Evolutionary conservation across 2,888 invertebrate genomes (phyloP).

Genomic region (Galerucella calmariensis): DNA sequence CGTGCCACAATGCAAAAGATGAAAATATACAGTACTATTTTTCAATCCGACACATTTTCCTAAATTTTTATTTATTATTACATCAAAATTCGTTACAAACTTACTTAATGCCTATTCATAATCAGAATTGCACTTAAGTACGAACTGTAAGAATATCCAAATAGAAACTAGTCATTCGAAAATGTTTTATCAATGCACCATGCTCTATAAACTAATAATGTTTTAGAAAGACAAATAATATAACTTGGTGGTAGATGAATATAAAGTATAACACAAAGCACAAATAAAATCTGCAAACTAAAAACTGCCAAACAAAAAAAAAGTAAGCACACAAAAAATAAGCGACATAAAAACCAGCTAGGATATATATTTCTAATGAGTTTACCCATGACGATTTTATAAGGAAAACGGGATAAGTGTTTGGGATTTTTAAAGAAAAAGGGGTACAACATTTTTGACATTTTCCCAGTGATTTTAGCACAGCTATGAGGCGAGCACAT

Average conservation of each 20-base stretch:
- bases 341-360: slow-evolving; percentile 54
- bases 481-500: slow-evolving; percentile 64
- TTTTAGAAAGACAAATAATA: slow-evolving; percentile 41
- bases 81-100: neutral
- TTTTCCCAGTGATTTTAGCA: slow-evolving; percentile 62
- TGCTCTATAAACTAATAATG: slow-evolving; percentile 37
- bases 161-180: slow-evolving; percentile 22
- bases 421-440: slow-evolving; percentile 44
- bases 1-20: neutral
- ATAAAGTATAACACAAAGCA: slow-evolving; percentile 44
- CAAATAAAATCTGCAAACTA: slow-evolving; percentile 42
- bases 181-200: slow-evolving; percentile 19
- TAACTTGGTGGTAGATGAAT: slow-evolving; percentile 40
- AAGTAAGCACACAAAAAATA: slow-evolving; percentile 53
- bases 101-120: too few species aligned
- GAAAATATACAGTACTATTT: neutral
- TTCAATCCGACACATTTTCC: neutral
- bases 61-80: too few species aligned
- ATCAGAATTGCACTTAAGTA: neutral
- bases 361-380: slow-evolving; percentile 50
- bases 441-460: slow-evolving; percentile 21
- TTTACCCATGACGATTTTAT: slow-evolving; percentile 53
- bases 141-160: neutral
- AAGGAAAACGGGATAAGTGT: slow-evolving; percentile 45
- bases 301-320: slow-evolving; percentile 33